These are phyloP conservation scores for Saxicola maurus DNA, from an alignment of 2,797 vertebrate species.

Conservation along the genomic window DNA sequence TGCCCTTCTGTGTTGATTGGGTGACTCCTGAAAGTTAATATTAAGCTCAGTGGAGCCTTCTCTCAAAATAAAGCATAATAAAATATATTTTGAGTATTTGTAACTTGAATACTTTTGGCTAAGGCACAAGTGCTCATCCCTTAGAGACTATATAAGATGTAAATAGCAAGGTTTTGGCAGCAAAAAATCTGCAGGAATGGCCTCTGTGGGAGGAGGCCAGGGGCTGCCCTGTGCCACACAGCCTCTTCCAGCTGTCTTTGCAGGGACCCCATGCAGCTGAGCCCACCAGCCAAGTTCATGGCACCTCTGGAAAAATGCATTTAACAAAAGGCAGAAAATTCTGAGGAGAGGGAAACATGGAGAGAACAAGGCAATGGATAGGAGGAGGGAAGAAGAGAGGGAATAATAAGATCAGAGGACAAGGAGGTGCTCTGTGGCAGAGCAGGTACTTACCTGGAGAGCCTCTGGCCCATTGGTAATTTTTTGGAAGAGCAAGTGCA, in stretches of 20 bases:
- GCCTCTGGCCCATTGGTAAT: not conserved
- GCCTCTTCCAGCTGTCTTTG: not conserved
- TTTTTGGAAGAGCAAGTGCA: not conserved
- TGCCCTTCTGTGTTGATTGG: not conserved
- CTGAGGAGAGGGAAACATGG: accelerated
- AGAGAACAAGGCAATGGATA: not conserved
- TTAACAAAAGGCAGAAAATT: not conserved
- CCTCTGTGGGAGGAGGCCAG: not conserved
- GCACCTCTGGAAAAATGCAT: not conserved
- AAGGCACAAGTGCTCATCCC: not conserved
- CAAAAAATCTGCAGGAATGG: not conserved
- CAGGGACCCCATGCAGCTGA: not conserved
- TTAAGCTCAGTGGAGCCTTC: not conserved
- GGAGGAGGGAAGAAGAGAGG: not conserved
- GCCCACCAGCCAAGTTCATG: not conserved
- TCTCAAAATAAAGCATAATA: not conserved
- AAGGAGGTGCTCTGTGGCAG: not conserved
- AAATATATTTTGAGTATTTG: not conserved
- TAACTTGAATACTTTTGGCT: not conserved
- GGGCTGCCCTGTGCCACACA: not conserved
- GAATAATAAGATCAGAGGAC: not conserved
- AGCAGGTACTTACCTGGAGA: not conserved
- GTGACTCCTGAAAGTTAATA: not conserved
- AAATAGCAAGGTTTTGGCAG: not conserved
- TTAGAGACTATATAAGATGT: not conserved